Evolutionary conservation across 2,797 vertebrate species (phyloP).

Genomic region (Amphiprion clarkii): DNA sequence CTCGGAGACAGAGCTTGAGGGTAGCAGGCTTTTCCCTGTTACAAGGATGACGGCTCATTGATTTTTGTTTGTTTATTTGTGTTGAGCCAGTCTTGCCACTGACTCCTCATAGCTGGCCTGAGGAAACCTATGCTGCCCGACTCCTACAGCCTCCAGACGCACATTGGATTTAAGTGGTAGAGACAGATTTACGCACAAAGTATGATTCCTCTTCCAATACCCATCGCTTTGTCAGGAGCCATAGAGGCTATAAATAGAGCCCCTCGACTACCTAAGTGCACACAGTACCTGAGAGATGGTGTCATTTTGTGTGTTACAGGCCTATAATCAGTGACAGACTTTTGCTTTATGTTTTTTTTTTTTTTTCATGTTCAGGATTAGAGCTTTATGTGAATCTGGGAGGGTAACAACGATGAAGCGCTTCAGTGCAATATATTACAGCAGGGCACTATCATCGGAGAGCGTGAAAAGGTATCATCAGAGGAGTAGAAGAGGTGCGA

Average conservation of each 20-base stretch:
- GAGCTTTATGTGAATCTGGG: constrained; percentile 27
- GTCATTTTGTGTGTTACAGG: constrained; percentile 35
- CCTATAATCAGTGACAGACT: constrained; percentile 42
- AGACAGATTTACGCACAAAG: constrained; percentile 3
- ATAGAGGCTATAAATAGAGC: constrained; percentile 43
- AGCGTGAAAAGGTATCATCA: constrained; percentile 44
- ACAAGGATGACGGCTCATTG: constrained; percentile 1
- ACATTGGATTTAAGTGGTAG: constrained; percentile 1
- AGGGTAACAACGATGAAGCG: constrained; percentile 31
- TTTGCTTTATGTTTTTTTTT: constrained; percentile 37
- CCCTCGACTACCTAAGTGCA: constrained; percentile 22
- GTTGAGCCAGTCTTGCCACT: constrained; percentile 6
- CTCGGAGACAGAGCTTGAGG: constrained; percentile 12
- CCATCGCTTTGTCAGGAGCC: constrained; percentile 20
- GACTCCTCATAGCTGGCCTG: constrained; percentile 26
- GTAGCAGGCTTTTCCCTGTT: background rate
- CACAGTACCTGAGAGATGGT: constrained; percentile 16
- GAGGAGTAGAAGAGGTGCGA: constrained; percentile 32
- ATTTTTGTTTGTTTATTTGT: background rate
- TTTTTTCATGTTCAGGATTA: constrained; percentile 35
- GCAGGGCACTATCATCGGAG: constrained; percentile 23
- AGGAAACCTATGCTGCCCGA: constrained; percentile 10
- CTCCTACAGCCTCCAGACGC: constrained; percentile 21
- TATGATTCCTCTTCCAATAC: constrained; percentile 18
- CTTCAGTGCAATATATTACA: constrained; percentile 8